Conservation (phyloP, 2,888 invertebrate genomes). For the Agonum fuliginosum region DNA sequence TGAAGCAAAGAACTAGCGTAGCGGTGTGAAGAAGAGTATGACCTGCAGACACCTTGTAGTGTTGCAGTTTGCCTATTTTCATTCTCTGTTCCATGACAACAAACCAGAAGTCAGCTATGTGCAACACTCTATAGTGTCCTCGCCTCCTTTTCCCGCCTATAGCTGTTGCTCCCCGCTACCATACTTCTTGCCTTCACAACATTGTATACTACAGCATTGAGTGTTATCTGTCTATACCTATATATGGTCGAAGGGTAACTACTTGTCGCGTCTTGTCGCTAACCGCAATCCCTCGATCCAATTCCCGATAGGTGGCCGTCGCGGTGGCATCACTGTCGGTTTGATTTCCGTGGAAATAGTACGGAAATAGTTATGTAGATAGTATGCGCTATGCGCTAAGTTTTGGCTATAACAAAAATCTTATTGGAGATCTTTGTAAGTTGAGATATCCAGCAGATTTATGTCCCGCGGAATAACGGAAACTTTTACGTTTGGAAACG, state of each 20-base stretch:
- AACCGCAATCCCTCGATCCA: constrained; percentile 5
- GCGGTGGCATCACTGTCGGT: constrained; percentile 13
- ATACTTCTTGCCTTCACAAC: no score
- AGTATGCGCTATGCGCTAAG: constrained; percentile 42
- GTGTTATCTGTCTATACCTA: no score
- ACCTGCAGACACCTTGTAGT: no score
- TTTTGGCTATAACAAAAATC: constrained; percentile 45
- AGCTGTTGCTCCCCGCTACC: no score
- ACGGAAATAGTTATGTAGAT: constrained; percentile 37
- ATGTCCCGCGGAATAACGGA: constrained; percentile 8
- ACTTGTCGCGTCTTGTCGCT: constrained; percentile 19
- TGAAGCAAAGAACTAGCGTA: no score
- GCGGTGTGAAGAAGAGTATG: no score
- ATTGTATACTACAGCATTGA: no score
- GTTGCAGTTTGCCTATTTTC: no score
- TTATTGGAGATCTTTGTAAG: constrained; percentile 41
- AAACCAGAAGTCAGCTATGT: no score
- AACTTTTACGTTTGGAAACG: constrained; percentile 29
- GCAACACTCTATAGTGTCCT: no score
- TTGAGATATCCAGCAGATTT: constrained; percentile 39
- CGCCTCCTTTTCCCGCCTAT: no score
- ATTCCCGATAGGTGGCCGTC: constrained; percentile 28
- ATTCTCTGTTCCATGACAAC: no score
- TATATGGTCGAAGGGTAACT: not conserved
- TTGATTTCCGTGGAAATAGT: constrained; percentile 37